Percentiles rank a stretch among this genome's conserved stretches.
These are phyloP conservation scores for Enteromius argenteus DNA, from an alignment of 2,797 vertebrate genomes.

Conservation along the genomic window DNA sequence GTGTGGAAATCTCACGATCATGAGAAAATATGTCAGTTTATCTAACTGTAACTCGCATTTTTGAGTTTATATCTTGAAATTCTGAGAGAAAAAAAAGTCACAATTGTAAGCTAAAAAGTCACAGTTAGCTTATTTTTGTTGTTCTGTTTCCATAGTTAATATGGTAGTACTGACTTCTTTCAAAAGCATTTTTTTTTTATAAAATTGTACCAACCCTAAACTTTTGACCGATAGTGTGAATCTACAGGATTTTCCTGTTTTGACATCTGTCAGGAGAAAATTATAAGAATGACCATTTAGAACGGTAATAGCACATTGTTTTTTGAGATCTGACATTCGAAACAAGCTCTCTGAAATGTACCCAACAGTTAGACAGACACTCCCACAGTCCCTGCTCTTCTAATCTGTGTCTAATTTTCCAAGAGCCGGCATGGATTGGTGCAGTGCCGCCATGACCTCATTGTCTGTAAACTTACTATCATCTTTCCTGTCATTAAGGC, in stretches of 20 bases:
- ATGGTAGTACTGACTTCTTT: neutral
- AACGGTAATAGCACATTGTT: neutral
- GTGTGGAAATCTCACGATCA: no score
- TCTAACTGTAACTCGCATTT: neutral
- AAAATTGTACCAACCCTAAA: neutral
- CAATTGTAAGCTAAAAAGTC: neutral
- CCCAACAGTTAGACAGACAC: conserved; percentile 3
- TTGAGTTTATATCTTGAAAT: neutral
- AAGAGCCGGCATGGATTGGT: conserved; percentile 59
- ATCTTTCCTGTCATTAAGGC: conserved; percentile 66
- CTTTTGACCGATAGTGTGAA: neutral
- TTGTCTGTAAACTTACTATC: conserved; percentile 69
- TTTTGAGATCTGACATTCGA: conserved; percentile 8
- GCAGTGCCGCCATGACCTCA: conserved; percentile 73
- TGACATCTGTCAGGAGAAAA: neutral
- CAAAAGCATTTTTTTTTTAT: neutral
- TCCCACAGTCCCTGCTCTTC: conserved; percentile 26
- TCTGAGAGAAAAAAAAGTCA: neutral
- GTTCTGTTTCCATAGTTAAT: neutral
- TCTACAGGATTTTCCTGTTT: neutral
- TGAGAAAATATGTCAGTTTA: no score
- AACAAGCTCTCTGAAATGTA: conserved; percentile 31
- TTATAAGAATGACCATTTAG: neutral
- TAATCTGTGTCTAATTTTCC: conserved; percentile 51
- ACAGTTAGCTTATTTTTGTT: neutral